phyloP scores from a whole-genome alignment of 2,797 vertebrate species.

The Clamator glandarius region DNA sequence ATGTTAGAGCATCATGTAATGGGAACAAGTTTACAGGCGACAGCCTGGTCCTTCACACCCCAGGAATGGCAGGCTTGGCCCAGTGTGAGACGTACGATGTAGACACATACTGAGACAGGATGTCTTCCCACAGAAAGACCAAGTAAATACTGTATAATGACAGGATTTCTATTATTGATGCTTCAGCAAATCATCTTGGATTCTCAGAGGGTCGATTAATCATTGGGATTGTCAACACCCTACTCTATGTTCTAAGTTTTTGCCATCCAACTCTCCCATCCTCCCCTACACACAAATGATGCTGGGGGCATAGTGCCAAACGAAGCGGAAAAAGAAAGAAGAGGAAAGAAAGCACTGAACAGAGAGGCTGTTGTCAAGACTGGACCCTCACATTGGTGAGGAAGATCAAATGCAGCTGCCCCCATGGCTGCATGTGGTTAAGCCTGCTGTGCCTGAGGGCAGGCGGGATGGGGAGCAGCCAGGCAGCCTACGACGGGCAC shows the following conservation, averaged over 20 bases:
- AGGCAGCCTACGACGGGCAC: constrained; percentile 74
- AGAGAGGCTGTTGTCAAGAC: constrained; percentile 68
- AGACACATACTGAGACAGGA: constrained; percentile 53
- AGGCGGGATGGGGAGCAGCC: constrained; percentile 73
- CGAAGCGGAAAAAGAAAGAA: constrained; percentile 56
- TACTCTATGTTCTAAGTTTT: constrained; percentile 64
- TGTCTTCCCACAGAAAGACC: constrained; percentile 65
- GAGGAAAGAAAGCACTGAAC: constrained; percentile 55
- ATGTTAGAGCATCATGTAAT: fast-evolving
- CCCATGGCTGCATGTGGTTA: constrained; percentile 74
- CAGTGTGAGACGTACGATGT: not conserved
- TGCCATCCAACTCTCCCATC: constrained; percentile 65
- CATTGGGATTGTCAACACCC: constrained; percentile 71
- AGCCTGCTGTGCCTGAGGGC: constrained; percentile 71
- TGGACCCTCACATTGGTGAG: constrained; percentile 65
- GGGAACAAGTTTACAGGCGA: not conserved
- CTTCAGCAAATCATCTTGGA: constrained; percentile 72
- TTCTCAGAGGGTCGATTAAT: constrained; percentile 72
- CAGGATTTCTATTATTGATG: constrained; percentile 75
- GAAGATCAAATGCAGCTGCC: constrained; percentile 77
- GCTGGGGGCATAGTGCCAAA: constrained; percentile 70
- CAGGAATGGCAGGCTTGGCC: not conserved
- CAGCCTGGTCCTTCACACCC: not conserved
- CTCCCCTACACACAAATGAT: constrained; percentile 63
- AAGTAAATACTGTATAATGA: constrained; percentile 66